Conservation (phyloP, 1,140 invertebrate species). For the Drosophila arizonae region DNA sequence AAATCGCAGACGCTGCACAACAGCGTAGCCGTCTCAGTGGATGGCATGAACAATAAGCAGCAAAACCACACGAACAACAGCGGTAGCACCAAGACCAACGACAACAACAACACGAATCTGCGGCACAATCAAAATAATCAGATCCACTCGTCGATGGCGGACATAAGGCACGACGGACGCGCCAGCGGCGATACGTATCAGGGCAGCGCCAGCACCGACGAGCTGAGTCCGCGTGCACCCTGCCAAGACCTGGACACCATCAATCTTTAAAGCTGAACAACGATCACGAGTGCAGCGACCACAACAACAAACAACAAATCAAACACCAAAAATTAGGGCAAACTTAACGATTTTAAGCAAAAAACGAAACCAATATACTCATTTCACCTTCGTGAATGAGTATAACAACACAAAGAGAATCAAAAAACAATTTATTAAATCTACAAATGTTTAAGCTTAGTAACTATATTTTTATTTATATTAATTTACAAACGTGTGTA, state of each 20-base stretch:
- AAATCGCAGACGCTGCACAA: slow-evolving; percentile 68
- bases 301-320: slow-evolving; percentile 8
- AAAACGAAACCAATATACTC: background rate
- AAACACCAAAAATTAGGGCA: slow-evolving; percentile 61
- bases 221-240: slow-evolving; percentile 83
- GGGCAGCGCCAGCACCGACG: slow-evolving; percentile 55
- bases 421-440: background rate
- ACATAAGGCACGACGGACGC: slow-evolving; percentile 52
- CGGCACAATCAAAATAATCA: slow-evolving; percentile 65
- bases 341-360: slow-evolving; percentile 46
- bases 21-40: slow-evolving; percentile 28
- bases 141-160: slow-evolving; percentile 73
- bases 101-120: slow-evolving; percentile 63
- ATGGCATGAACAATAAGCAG: slow-evolving; percentile 28
- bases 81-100: slow-evolving; percentile 83
- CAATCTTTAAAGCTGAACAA: slow-evolving; percentile 83
- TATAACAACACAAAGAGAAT: slow-evolving; percentile 9
- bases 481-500: slow-evolving; percentile 1
- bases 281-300: background rate
- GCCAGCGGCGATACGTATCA: slow-evolving; percentile 28
- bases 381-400: too few species aligned
- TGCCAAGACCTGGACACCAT: slow-evolving; percentile 87
- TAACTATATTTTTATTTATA: slow-evolving; percentile 19
- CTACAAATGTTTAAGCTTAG: slow-evolving; percentile 40
- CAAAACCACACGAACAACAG: slow-evolving; percentile 66